These are phyloP conservation scores for Nettapus auritus DNA, from an alignment of 2,113 vertebrate genomes.

Conservation along the genomic window DNA sequence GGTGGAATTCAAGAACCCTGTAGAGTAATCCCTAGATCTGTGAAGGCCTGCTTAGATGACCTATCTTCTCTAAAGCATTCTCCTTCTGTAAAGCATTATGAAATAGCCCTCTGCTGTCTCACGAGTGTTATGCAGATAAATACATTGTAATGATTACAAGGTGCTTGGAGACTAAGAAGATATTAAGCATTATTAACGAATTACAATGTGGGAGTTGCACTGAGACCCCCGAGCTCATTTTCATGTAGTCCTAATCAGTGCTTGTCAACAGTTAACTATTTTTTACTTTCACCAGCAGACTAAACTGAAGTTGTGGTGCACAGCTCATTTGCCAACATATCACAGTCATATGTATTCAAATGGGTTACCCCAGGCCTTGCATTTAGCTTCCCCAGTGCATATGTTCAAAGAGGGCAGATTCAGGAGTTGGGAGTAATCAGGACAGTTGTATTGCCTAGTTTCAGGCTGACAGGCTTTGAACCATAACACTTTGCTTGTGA, in stretches of 20 bases:
- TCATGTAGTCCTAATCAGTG: neutral
- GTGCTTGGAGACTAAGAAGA: neutral
- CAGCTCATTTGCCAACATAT: neutral
- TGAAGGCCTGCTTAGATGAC: neutral
- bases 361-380: neutral
- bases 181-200: neutral
- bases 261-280: slow-evolving; percentile 20
- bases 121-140: neutral
- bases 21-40: neutral
- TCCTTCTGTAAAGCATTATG: neutral
- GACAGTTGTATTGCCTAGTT: neutral
- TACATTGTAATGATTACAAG: neutral
- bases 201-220: neutral
- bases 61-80: neutral
- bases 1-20: neutral
- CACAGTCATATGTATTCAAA: neutral
- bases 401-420: neutral
- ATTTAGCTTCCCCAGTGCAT: neutral
- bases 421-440: neutral
- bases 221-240: neutral
- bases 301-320: neutral
- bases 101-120: neutral
- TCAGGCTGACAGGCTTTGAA: neutral
- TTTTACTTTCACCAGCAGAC: neutral
- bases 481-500: neutral